Conservation (phyloP, 2,797 vertebrate species). For the Schizothorax lantsangensis region DNA sequence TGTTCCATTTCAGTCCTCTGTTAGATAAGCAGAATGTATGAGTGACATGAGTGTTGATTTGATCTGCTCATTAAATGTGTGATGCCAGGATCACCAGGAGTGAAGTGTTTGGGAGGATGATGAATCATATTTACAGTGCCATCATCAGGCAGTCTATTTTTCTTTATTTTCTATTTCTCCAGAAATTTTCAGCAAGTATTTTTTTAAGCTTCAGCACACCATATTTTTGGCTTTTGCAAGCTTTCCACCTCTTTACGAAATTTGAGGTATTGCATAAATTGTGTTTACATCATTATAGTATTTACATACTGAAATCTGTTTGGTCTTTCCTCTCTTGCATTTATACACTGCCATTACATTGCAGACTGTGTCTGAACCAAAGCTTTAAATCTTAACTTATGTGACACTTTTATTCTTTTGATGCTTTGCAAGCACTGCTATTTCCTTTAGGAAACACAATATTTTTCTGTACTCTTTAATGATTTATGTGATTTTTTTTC, state of each 20-base stretch:
- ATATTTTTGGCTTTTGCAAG: neutral
- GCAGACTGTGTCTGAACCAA: neutral
- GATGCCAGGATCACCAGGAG: constrained; percentile 13
- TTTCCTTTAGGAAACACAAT: neutral
- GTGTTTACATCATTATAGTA: neutral
- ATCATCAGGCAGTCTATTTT: neutral
- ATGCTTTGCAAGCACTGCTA: neutral
- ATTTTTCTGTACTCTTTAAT: neutral
- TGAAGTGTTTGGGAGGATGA: neutral
- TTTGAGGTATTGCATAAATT: neutral
- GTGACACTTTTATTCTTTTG: neutral
- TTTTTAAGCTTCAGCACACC: neutral
- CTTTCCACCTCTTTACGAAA: neutral
- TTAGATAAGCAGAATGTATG: constrained; percentile 41
- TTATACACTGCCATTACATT: neutral
- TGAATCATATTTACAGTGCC: constrained; percentile 8
- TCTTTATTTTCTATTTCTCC: neutral
- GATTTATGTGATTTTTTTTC: neutral
- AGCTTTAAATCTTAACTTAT: neutral
- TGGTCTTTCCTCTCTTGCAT: neutral
- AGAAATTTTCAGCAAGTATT: neutral
- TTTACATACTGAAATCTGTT: neutral
- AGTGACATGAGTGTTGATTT: neutral
- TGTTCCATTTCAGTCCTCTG: neutral
- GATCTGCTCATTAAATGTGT: constrained; percentile 22